Evolutionary conservation across 1,140 invertebrate genomes (phyloP).

Genomic region (Calycopis cecrops): DNA sequence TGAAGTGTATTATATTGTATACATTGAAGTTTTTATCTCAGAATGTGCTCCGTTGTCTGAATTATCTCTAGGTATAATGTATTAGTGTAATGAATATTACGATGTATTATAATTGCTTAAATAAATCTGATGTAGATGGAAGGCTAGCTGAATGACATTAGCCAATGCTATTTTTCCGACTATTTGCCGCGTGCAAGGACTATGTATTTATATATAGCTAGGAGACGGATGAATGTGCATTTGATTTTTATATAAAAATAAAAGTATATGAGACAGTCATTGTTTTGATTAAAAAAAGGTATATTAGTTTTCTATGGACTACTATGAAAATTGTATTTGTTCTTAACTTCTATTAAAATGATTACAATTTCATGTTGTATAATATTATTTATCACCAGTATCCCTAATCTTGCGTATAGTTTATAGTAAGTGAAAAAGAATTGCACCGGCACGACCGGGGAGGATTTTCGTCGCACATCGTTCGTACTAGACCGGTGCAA

Average conservation of each 20-base stretch:
- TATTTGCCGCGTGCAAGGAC: slow-evolving; percentile 61
- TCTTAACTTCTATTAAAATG: not conserved
- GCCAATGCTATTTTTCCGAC: slow-evolving; percentile 72
- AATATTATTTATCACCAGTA: too few species aligned
- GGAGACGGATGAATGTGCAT: slow-evolving; percentile 61
- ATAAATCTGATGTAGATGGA: slow-evolving; percentile 51
- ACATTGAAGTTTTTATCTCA: slow-evolving; percentile 44
- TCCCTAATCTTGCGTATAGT: too few species aligned
- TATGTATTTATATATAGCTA: slow-evolving; percentile 69
- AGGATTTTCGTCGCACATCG: too few species aligned
- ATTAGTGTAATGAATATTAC: slow-evolving; percentile 44
- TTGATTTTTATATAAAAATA: slow-evolving; percentile 72
- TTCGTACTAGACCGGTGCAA: too few species aligned
- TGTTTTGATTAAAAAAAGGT: slow-evolving; percentile 27
- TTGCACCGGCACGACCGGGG: too few species aligned
- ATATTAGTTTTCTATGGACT: not conserved
- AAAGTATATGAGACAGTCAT: slow-evolving; percentile 60
- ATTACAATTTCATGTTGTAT: too few species aligned
- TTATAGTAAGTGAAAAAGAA: too few species aligned
- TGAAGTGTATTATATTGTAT: slow-evolving; percentile 65
- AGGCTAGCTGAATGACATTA: slow-evolving; percentile 69
- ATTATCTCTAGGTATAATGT: slow-evolving; percentile 37
- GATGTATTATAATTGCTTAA: slow-evolving; percentile 65
- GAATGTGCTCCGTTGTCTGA: slow-evolving; percentile 24
- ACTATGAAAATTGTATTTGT: not conserved